phyloP scores from a whole-genome alignment of 2,797 vertebrate genomes.

The Gymnoscopelus microlampas region DNA sequence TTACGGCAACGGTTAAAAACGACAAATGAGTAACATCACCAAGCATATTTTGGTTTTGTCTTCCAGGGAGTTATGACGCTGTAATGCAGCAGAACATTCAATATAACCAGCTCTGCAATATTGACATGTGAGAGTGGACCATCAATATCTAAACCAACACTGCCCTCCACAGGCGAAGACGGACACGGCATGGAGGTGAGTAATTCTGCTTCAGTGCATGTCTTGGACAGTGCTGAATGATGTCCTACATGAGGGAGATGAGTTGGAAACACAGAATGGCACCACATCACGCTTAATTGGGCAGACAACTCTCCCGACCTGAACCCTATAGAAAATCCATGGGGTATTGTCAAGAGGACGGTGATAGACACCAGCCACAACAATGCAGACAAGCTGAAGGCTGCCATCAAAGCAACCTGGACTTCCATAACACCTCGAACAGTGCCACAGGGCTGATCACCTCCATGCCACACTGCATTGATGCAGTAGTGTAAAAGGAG shows the following conservation, averaged over 20 bases:
- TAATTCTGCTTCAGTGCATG: neutral
- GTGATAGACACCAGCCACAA: too few species aligned
- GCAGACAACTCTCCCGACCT: too few species aligned
- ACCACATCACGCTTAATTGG: too few species aligned
- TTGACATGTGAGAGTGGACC: constrained; percentile 5
- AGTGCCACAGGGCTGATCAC: too few species aligned
- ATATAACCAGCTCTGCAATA: constrained; percentile 52
- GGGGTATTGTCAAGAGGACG: too few species aligned
- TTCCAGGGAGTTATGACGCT: constrained; percentile 49
- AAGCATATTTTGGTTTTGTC: constrained; percentile 45
- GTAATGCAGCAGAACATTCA: constrained; percentile 60
- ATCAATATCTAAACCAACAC: constrained; percentile 72
- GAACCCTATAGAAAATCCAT: too few species aligned
- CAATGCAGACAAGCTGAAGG: too few species aligned
- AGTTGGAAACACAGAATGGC: neutral
- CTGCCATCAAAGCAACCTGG: too few species aligned
- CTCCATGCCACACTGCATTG: too few species aligned
- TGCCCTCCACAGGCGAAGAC: constrained; percentile 73
- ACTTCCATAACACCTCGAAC: too few species aligned
- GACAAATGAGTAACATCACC: constrained; percentile 26
- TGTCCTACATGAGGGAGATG: neutral
- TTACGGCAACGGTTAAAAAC: constrained; percentile 15
- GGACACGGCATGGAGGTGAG: constrained; percentile 10
- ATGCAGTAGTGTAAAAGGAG: too few species aligned
- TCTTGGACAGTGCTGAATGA: neutral